Percentiles rank a stretch among this genome's conserved stretches.
Evolutionary conservation across 2,113 vertebrate species (phyloP).

Genomic region (Psettodes erumei): DNA sequence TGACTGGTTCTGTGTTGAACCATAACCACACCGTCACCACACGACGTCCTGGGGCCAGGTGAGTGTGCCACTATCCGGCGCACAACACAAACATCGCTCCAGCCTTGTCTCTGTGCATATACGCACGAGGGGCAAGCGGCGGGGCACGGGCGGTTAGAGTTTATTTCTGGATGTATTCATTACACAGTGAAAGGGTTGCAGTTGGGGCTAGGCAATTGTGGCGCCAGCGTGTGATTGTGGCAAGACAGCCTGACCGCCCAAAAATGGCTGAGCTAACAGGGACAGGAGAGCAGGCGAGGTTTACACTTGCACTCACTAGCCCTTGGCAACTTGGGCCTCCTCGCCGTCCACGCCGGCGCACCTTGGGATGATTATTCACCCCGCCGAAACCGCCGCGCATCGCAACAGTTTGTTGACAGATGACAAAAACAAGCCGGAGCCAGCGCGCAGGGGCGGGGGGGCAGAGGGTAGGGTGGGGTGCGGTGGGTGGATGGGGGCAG

Average conservation of each 20-base stretch:
- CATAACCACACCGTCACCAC: slow-evolving; percentile 72
- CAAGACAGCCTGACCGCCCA: slow-evolving; percentile 92
- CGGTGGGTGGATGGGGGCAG: slow-evolving; percentile 56
- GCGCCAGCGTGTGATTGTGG: slow-evolving; percentile 95
- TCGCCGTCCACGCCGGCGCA: slow-evolving; percentile 75
- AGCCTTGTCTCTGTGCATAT: slow-evolving; percentile 82
- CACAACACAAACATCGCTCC: slow-evolving; percentile 80
- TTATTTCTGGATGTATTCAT: slow-evolving; percentile 95
- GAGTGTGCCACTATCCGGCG: slow-evolving; percentile 72
- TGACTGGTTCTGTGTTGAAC: slow-evolving; percentile 79
- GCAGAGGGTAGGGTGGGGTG: slow-evolving; percentile 55
- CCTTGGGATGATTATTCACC: slow-evolving; percentile 82
- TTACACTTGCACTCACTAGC: slow-evolving; percentile 77
- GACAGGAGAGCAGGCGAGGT: slow-evolving; percentile 78
- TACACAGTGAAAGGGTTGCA: slow-evolving; percentile 89
- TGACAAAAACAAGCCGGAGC: slow-evolving; percentile 54
- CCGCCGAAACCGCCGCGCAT: slow-evolving; percentile 62
- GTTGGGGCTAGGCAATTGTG: slow-evolving; percentile 88
- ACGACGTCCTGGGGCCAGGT: slow-evolving; percentile 72
- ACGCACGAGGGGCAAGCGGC: slow-evolving; percentile 73
- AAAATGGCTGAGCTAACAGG: slow-evolving; percentile 95
- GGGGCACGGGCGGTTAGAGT: slow-evolving; percentile 82
- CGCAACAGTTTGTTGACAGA: slow-evolving; percentile 37
- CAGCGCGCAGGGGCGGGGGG: slow-evolving; percentile 47
- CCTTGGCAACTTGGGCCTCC: slow-evolving; percentile 52